Conservation (phyloP, 2,797 vertebrate genomes). For the Argya squamiceps region DNA sequence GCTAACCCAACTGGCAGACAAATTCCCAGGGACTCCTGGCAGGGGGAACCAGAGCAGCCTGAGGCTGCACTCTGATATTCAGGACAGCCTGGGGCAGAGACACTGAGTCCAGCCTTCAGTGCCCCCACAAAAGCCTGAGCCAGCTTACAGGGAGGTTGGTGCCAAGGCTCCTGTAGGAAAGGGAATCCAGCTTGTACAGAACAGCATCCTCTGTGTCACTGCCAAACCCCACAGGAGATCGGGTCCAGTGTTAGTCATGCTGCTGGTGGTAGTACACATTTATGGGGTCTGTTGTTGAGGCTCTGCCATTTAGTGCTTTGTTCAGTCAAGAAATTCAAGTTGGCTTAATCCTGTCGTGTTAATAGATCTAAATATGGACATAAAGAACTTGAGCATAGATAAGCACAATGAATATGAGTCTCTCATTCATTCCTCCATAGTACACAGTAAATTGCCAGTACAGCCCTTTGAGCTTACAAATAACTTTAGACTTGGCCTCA, state of each 20-base stretch:
- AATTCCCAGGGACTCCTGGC: background rate
- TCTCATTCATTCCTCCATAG: constrained; percentile 24
- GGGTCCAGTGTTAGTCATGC: background rate
- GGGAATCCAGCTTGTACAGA: constrained; percentile 11
- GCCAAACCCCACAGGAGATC: constrained; percentile 20
- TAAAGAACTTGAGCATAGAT: constrained; percentile 36
- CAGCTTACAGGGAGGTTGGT: background rate
- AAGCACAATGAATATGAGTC: constrained; percentile 44
- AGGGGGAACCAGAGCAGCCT: background rate
- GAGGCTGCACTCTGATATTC: background rate
- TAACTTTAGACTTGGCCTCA: constrained; percentile 40
- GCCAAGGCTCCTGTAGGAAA: constrained; percentile 17
- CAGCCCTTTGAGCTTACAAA: constrained; percentile 40
- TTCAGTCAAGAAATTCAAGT: constrained; percentile 32
- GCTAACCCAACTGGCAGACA: constrained; percentile 17
- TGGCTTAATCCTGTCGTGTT: constrained; percentile 29
- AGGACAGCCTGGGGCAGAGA: background rate
- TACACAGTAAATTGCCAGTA: background rate
- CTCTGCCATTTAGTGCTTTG: constrained; percentile 37
- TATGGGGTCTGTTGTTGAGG: background rate
- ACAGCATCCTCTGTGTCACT: background rate
- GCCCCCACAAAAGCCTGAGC: background rate
- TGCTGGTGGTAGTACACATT: constrained; percentile 31
- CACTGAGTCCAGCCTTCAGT: background rate
- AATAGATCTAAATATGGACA: constrained; percentile 48